Evolutionary conservation across 2,113 vertebrate genomes (phyloP).

Genomic region (Ceyx margarethae): DNA sequence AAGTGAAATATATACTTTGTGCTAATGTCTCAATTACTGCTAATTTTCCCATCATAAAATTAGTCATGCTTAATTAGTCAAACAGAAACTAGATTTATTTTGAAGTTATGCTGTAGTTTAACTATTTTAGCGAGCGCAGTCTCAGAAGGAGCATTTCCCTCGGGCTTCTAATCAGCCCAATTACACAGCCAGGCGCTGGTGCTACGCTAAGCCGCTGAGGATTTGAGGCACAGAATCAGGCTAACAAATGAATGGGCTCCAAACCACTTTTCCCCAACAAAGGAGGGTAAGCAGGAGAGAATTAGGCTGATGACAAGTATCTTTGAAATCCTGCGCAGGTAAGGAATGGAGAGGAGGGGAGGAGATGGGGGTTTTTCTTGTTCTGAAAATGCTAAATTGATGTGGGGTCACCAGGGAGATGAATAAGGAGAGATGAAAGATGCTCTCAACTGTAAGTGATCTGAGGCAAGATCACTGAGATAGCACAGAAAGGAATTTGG

Average conservation of each 20-base stretch:
- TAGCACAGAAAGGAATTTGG: background rate
- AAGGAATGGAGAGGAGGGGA: constrained; percentile 5
- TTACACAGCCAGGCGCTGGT: constrained; percentile 21
- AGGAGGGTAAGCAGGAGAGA: constrained; percentile 10
- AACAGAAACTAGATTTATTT: constrained; percentile 70
- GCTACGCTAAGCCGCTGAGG: background rate
- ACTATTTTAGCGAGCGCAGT: constrained; percentile 41
- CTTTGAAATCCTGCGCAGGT: constrained; percentile 31
- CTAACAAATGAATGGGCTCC: constrained; percentile 33
- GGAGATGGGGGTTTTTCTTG: constrained; percentile 1
- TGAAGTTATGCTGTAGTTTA: constrained; percentile 62
- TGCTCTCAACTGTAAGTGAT: background rate
- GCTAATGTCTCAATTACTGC: constrained; percentile 65
- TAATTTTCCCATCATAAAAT: constrained; percentile 71
- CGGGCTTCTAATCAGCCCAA: constrained; percentile 55
- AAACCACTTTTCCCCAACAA: constrained; percentile 38
- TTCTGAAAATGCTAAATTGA: constrained; percentile 25
- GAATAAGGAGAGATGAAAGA: constrained; percentile 37
- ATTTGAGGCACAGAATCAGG: constrained; percentile 41
- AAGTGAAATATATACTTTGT: constrained; percentile 61
- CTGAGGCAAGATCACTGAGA: background rate
- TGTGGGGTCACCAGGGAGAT: background rate
- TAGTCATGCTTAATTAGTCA: constrained; percentile 69
- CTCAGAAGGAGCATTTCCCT: constrained; percentile 51
- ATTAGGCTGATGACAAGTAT: constrained; percentile 20